Evolutionary conservation across 2,888 invertebrate species (phyloP).

Genomic region (Tholera decimalis): DNA sequence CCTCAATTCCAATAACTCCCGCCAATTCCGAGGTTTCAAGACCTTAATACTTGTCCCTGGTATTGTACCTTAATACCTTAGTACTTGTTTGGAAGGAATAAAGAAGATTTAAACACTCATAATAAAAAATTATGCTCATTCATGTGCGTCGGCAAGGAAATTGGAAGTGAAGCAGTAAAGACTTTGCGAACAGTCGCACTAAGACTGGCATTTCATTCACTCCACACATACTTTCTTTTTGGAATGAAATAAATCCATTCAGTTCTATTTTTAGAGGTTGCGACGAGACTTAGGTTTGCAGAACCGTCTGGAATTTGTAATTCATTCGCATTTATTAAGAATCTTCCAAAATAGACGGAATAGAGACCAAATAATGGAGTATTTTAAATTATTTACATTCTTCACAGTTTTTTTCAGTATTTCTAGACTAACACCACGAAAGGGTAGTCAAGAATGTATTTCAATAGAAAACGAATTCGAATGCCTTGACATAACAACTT

Average conservation of each 20-base stretch:
- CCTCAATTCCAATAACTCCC: slow-evolving; percentile 42
- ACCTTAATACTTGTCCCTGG: slow-evolving; percentile 35
- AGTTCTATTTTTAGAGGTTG: background rate
- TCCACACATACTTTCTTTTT: background rate
- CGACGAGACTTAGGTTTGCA: background rate
- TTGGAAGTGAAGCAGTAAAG: slow-evolving; percentile 36
- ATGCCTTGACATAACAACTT: background rate
- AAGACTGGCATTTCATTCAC: slow-evolving; percentile 36
- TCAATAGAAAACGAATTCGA: background rate
- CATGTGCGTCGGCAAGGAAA: slow-evolving; percentile 25
- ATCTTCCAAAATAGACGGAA: background rate
- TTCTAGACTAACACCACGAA: too few species aligned
- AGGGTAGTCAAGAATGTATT: background rate
- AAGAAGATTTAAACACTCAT: slow-evolving; percentile 20
- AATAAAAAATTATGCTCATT: slow-evolving; percentile 37
- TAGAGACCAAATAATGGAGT: background rate
- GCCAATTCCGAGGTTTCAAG: slow-evolving; percentile 14
- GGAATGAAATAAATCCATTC: slow-evolving; percentile 1
- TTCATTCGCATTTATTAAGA: slow-evolving; percentile 8
- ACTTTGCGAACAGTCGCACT: background rate
- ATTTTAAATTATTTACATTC: too few species aligned
- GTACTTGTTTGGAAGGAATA: slow-evolving; percentile 31
- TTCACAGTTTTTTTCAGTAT: too few species aligned
- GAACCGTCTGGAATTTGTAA: slow-evolving; percentile 11
- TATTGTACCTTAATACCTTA: too few species aligned